Evolutionary conservation across 2,113 vertebrate species (phyloP).

Genomic region (Neodontobutis hainanensis): DNA sequence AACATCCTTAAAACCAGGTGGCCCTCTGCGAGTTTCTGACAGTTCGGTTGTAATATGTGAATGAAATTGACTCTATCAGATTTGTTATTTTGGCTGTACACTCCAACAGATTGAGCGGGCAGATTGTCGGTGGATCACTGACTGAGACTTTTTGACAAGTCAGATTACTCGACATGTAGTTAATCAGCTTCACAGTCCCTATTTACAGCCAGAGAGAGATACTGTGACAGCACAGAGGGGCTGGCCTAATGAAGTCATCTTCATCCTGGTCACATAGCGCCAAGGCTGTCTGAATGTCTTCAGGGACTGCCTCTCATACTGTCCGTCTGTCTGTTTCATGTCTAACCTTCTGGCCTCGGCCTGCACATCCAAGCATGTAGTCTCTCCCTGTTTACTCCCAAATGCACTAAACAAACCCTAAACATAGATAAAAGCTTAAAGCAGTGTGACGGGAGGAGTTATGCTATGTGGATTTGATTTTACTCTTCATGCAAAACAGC

Average conservation of each 20-base stretch:
- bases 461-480: not conserved
- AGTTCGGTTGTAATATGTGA: slow-evolving; percentile 15
- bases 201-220: slow-evolving; percentile 19
- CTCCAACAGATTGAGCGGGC: not conserved
- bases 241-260: slow-evolving; percentile 60
- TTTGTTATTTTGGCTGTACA: not conserved
- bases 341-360: slow-evolving; percentile 19
- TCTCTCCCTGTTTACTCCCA: slow-evolving; percentile 12
- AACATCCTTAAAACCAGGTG: slow-evolving; percentile 17
- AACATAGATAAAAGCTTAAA: slow-evolving; percentile 3
- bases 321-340: slow-evolving; percentile 7
- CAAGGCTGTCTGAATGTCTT: slow-evolving; percentile 51
- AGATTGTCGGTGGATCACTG: slow-evolving; percentile 5
- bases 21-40: slow-evolving; percentile 16
- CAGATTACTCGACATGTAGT: slow-evolving; percentile 31
- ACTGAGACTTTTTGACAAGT: slow-evolving; percentile 37
- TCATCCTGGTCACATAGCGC: slow-evolving; percentile 55
- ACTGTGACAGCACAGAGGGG: slow-evolving; percentile 10
- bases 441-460: not conserved
- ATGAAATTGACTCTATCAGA: not conserved
- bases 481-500: not conserved
- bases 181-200: slow-evolving; percentile 29
- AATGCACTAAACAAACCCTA: slow-evolving; percentile 10
- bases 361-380: slow-evolving; percentile 28
- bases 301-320: slow-evolving; percentile 39